phyloP scores from a whole-genome alignment of 2,888 invertebrate genomes.

The Apodemia mormo region DNA sequence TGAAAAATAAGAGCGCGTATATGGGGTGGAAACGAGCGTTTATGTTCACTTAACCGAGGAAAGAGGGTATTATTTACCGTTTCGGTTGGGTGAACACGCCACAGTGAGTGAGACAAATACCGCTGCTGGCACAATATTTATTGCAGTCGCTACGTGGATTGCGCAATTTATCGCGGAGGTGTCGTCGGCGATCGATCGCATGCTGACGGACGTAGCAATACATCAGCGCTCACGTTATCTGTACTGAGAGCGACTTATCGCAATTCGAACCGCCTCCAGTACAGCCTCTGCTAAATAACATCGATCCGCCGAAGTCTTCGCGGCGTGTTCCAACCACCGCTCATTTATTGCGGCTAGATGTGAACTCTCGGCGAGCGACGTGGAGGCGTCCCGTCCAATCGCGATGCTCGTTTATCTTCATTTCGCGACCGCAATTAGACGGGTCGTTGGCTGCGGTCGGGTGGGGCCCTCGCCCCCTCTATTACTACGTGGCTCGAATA shows the following conservation, averaged over 20 bases:
- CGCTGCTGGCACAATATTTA: constrained; percentile 75
- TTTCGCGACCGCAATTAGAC: constrained; percentile 86
- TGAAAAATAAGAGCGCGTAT: constrained; percentile 80
- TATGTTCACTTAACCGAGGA: constrained; percentile 82
- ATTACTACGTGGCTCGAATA: constrained; percentile 75
- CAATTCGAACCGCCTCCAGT: constrained; percentile 46
- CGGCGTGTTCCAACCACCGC: constrained; percentile 48
- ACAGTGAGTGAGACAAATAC: constrained; percentile 80
- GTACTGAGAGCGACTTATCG: constrained; percentile 77
- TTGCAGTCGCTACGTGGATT: constrained; percentile 79
- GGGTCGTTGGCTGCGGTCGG: constrained; percentile 83
- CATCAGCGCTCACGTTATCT: constrained; percentile 78
- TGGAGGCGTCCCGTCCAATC: constrained; percentile 80
- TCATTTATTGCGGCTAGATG: constrained; percentile 60
- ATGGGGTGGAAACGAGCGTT: constrained; percentile 82
- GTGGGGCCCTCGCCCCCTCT: constrained; percentile 51
- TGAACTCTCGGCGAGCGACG: constrained; percentile 42
- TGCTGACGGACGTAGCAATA: constrained; percentile 73
- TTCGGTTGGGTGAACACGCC: constrained; percentile 79
- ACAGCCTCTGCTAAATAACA: constrained; percentile 55
- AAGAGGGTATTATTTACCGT: constrained; percentile 82
- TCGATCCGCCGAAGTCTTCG: constrained; percentile 47
- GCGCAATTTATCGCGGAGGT: constrained; percentile 80
- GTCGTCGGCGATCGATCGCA: constrained; percentile 78
- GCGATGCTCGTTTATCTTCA: constrained; percentile 87